These are phyloP conservation scores for Oryctolagus cuniculus DNA, from an alignment of 2,113 vertebrate species.

Conservation along the genomic window DNA sequence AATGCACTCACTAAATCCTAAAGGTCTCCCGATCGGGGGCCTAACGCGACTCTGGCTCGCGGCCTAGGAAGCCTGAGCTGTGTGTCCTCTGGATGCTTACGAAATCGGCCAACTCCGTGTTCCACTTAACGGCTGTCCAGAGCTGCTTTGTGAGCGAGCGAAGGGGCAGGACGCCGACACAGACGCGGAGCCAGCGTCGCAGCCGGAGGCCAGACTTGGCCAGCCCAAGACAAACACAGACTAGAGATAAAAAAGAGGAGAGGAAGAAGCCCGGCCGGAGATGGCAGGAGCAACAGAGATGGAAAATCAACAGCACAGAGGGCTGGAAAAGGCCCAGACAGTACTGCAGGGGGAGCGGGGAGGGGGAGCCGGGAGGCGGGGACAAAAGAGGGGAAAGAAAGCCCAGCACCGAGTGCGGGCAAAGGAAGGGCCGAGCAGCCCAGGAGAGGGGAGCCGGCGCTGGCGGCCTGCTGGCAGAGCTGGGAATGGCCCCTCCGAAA, in stretches of 20 bases:
- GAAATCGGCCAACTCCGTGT: conserved; percentile 20
- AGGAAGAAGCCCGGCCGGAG: conserved; percentile 30
- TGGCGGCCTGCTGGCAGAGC: too few relatives aligned
- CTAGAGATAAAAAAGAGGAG: conserved; percentile 61
- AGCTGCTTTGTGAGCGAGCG: background rate
- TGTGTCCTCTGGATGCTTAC: conserved; percentile 43
- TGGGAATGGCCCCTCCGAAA: background rate
- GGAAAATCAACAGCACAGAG: conserved; percentile 52
- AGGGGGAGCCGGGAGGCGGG: rapidly evolving
- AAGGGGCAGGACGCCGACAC: background rate
- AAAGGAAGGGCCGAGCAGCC: background rate
- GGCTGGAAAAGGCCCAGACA: background rate
- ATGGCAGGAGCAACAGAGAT: background rate
- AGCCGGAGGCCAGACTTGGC: conserved; percentile 71
- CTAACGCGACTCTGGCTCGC: conserved; percentile 15
- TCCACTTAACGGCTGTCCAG: background rate
- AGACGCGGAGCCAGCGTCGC: background rate
- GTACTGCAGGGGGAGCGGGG: rapidly evolving
- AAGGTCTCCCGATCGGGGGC: background rate
- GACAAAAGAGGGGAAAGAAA: background rate
- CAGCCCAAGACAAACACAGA: conserved; percentile 68
- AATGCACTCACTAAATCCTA: conserved; percentile 38
- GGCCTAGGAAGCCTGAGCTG: background rate
- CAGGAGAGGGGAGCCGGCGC: too few relatives aligned
- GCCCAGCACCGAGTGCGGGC: too few relatives aligned